A percentile compares a stretch with the other conserved stretches of the same genome.
phyloP scores from a whole-genome alignment of 2,113 vertebrate genomes.

The Colinus virginianus region DNA sequence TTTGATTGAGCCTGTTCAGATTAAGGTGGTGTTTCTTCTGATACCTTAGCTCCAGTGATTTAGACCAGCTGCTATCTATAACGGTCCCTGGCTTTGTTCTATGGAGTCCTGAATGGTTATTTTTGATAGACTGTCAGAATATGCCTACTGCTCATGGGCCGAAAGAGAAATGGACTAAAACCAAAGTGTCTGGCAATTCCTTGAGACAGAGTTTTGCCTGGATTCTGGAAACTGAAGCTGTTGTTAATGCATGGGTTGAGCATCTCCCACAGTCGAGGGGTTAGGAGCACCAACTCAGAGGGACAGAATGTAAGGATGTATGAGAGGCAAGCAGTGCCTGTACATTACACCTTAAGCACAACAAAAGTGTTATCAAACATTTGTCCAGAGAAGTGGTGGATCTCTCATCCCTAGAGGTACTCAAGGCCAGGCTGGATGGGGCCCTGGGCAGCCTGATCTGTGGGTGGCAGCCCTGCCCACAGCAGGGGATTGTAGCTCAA shows the following conservation, averaged over 20 bases:
- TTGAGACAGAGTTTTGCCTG: neutral
- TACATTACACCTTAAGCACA: neutral
- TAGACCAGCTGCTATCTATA: neutral
- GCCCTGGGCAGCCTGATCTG: too few species aligned
- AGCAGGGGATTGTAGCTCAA: too few species aligned
- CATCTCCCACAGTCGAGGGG: neutral
- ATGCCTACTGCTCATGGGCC: neutral
- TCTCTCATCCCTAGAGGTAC: too few species aligned
- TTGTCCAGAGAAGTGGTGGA: too few species aligned
- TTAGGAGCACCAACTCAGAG: neutral
- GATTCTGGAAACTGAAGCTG: neutral
- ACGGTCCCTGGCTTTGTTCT: neutral
- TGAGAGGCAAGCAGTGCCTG: neutral
- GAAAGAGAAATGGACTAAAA: neutral
- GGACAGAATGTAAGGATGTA: neutral
- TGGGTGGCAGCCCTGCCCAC: too few species aligned
- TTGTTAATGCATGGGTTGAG: fast-evolving
- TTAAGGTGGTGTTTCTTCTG: neutral
- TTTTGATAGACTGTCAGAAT: neutral
- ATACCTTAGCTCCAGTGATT: neutral
- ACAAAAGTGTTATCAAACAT: fast-evolving
- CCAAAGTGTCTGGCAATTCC: neutral
- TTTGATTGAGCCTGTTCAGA: neutral
- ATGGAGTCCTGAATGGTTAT: neutral
- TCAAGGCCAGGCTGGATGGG: too few species aligned